Evolutionary conservation across 1,140 invertebrate genomes (phyloP).

Genomic region (Platorchestia sp.): DNA sequence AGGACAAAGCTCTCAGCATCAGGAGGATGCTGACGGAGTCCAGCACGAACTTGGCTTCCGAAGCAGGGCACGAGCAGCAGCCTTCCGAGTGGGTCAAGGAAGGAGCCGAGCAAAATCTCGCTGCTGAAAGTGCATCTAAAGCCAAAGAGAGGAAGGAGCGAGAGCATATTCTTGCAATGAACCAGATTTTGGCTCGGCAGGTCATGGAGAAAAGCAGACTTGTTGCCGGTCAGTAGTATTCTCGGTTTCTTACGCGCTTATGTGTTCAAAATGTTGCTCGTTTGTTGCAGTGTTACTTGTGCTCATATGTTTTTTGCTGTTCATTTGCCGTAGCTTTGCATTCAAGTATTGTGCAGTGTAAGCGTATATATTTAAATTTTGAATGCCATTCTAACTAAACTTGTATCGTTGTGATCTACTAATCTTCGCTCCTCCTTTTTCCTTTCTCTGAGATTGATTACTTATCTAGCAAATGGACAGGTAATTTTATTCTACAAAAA

Average conservation of each 20-base stretch:
- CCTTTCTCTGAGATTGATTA: not conserved
- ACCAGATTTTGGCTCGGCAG: slow-evolving; percentile 92
- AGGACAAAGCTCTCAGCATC: slow-evolving; percentile 90
- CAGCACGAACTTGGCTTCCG: slow-evolving; percentile 67
- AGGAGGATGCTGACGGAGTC: slow-evolving; percentile 89
- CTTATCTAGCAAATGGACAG: not conserved
- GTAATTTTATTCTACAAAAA: not conserved
- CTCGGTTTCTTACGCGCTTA: not conserved
- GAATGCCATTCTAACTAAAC: not conserved
- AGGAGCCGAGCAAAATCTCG: slow-evolving; percentile 23
- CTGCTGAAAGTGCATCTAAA: slow-evolving; percentile 59
- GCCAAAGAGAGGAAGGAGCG: slow-evolving; percentile 85
- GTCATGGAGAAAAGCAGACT: slow-evolving; percentile 94
- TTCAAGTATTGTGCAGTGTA: not conserved
- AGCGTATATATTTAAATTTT: not conserved
- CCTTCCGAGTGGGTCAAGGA: slow-evolving; percentile 56
- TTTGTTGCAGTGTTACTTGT: not conserved
- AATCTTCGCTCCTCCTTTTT: not conserved
- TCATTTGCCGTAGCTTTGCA: not conserved
- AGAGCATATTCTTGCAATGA: slow-evolving; percentile 88
- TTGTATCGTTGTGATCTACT: not conserved
- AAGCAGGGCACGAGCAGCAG: slow-evolving; percentile 50
- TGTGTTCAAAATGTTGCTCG: not conserved
- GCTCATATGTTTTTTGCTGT: not conserved
- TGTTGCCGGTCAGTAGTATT: slow-evolving; percentile 78